Evolutionary conservation across 2,113 vertebrate species (phyloP).

Genomic region (Hipposideros armiger): DNA sequence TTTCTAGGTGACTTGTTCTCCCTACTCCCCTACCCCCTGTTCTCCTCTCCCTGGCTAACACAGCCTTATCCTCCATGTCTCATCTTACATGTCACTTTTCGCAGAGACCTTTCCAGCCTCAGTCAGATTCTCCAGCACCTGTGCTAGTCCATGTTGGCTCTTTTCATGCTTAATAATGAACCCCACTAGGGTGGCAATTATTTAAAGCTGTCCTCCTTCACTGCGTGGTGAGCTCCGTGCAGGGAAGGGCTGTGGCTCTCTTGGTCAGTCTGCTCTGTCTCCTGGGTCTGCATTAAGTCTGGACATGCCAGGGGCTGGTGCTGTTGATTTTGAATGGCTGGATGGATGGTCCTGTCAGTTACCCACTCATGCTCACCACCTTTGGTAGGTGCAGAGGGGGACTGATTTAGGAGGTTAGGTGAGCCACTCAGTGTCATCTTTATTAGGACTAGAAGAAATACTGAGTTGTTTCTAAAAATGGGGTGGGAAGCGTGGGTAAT

Average conservation of each 20-base stretch:
- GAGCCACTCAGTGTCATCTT: neutral
- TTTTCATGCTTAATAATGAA: accelerated
- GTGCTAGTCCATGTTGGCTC: neutral
- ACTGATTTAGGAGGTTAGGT: neutral
- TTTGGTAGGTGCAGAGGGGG: neutral
- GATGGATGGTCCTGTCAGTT: neutral
- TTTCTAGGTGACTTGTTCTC: neutral
- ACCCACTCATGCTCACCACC: neutral
- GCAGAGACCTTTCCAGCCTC: neutral
- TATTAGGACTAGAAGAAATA: neutral
- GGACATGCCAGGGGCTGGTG: neutral
- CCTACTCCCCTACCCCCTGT: neutral
- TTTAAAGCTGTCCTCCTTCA: neutral
- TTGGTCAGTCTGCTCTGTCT: neutral
- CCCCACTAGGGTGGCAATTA: no score
- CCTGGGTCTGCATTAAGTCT: accelerated
- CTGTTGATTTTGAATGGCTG: neutral
- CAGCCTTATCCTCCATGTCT: neutral
- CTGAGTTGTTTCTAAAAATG: neutral
- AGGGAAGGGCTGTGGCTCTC: neutral
- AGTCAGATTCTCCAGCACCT: neutral
- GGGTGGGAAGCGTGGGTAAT: neutral
- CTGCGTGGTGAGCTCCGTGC: neutral
- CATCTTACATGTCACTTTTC: neutral
- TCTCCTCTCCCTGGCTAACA: neutral